Evolutionary conservation across 2,888 invertebrate genomes (phyloP).

Genomic region (Cheilosia pagana): DNA sequence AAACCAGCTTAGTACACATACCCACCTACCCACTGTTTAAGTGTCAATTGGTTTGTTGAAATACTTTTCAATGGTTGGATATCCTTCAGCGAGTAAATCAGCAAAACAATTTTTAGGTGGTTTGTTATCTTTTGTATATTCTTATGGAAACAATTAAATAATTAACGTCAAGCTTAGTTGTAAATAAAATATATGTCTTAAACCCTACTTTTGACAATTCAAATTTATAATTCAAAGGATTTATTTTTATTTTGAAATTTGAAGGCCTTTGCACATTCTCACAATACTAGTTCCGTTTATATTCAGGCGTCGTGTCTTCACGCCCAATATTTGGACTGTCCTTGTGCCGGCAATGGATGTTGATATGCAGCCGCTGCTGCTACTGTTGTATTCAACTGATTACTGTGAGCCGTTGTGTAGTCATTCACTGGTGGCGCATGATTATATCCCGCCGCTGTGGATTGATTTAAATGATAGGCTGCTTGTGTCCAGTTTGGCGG

Average conservation of each 20-base stretch:
- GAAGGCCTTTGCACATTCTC: slow-evolving; percentile 61
- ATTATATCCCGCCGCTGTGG: slow-evolving; percentile 81
- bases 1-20: no score
- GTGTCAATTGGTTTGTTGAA: no score
- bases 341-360: slow-evolving; percentile 81
- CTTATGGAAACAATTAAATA: slow-evolving; percentile 52
- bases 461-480: slow-evolving; percentile 81
- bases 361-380: slow-evolving; percentile 80
- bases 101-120: no score
- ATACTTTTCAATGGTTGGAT: no score
- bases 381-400: slow-evolving; percentile 78
- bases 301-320: slow-evolving; percentile 49
- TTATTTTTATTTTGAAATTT: slow-evolving; percentile 42
- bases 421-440: slow-evolving; percentile 81
- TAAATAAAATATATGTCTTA: slow-evolving; percentile 26
- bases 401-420: slow-evolving; percentile 79
- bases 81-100: no score
- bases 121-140: slow-evolving; percentile 12
- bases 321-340: slow-evolving; percentile 82
- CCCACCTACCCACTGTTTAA: no score
- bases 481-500: slow-evolving; percentile 82
- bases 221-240: slow-evolving; percentile 27
- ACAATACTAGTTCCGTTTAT: not conserved
- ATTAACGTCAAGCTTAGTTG: slow-evolving; percentile 44
- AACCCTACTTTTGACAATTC: slow-evolving; percentile 39